Conservation (phyloP, 2,888 invertebrate species). For the Marronus borbonicus region DNA sequence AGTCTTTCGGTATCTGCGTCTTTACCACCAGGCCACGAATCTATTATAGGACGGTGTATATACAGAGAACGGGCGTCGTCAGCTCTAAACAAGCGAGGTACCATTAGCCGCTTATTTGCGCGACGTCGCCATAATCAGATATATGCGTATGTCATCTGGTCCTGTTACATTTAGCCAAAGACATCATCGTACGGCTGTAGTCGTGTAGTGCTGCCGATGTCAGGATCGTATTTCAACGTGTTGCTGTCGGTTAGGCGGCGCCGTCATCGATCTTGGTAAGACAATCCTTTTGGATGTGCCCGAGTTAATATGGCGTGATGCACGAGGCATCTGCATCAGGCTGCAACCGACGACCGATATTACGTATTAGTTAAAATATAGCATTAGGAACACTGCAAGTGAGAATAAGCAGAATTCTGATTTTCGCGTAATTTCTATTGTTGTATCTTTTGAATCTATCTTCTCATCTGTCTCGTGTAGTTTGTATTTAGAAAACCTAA, state of each 20-base stretch:
- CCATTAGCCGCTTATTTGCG: conserved; percentile 1
- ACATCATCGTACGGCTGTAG: background rate
- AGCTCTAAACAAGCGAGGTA: background rate
- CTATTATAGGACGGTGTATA: background rate
- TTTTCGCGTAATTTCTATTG: too few relatives aligned
- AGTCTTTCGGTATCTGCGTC: background rate
- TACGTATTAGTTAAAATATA: too few relatives aligned
- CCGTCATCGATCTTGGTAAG: conserved; percentile 12
- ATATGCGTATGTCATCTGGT: background rate
- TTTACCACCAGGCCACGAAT: background rate
- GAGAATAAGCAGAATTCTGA: too few relatives aligned
- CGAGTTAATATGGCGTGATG: conserved; percentile 6
- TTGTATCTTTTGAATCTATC: too few relatives aligned
- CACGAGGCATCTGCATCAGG: background rate
- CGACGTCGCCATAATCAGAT: conserved; percentile 1
- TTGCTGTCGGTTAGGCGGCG: background rate
- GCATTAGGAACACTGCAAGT: too few relatives aligned
- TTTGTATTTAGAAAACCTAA: too few relatives aligned
- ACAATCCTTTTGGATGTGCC: background rate
- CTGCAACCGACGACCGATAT: too few relatives aligned
- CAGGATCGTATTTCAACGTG: conserved; percentile 1
- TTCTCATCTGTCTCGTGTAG: too few relatives aligned
- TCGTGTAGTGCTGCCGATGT: conserved; percentile 7
- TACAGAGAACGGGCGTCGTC: too few relatives aligned
- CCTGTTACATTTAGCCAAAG: background rate